Conservation (phyloP, 1,140 invertebrate genomes). For the Holcopasites calliopsidis region DNA sequence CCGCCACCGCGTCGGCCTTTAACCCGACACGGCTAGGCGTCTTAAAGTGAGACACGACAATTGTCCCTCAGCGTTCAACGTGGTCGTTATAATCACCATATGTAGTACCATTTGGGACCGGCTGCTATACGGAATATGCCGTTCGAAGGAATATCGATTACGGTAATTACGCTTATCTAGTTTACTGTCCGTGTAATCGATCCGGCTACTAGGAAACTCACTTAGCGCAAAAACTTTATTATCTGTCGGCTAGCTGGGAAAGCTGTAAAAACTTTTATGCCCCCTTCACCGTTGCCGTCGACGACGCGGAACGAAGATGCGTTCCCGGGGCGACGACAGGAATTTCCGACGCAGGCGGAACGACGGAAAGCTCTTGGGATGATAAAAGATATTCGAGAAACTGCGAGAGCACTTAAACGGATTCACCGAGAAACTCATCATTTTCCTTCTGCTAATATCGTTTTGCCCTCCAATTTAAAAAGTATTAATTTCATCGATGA, state of each 20-base stretch:
- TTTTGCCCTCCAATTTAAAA: no score
- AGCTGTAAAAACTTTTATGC: slow-evolving; percentile 35
- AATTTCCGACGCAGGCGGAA: no score
- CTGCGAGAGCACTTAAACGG: no score
- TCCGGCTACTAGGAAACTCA: slow-evolving; percentile 17
- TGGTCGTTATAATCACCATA: slow-evolving; percentile 44
- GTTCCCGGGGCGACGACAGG: no score
- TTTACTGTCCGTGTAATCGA: slow-evolving; percentile 52
- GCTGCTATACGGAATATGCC: slow-evolving; percentile 11
- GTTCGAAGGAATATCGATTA: slow-evolving; percentile 50
- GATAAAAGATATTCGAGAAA: no score
- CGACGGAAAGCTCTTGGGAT: no score
- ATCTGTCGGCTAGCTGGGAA: slow-evolving; percentile 3
- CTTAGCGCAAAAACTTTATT: slow-evolving; percentile 32
- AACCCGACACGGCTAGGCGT: background rate
- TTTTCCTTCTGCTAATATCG: no score
- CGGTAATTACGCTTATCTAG: slow-evolving; percentile 60
- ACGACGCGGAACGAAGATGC: no score
- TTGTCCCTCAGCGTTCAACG: background rate
- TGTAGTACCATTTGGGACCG: slow-evolving; percentile 48
- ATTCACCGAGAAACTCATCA: no score
- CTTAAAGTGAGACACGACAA: slow-evolving; percentile 37
- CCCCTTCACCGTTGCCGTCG: background rate
- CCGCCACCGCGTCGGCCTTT: background rate
- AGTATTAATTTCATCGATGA: no score